Base-by-base conservation (phyloP, 2,888 invertebrate species). In the Apocheima hispidaria region DNA sequence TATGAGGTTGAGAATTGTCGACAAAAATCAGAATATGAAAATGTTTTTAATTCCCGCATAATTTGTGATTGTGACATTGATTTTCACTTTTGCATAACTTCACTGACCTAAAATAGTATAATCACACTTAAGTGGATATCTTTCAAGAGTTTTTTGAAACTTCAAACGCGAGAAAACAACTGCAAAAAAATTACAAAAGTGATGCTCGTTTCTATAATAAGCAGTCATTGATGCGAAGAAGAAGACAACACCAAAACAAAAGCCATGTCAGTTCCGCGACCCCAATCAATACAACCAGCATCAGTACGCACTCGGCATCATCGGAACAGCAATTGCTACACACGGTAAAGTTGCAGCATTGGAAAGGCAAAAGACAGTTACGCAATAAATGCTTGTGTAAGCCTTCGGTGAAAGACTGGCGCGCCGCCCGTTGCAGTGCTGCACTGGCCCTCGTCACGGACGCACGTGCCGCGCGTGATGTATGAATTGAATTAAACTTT, bases 331-430 rank as follows among this genome's bases (percentile, higher is more conserved):
- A 79, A 75, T 84, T 82, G 84, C 82, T 83, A 75, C 80, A 83
- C 81, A 72, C 74, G 18, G 14, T 16, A 1, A 30, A 65, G 74
- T 77, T 78, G 81, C 81, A 81, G 78, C 76, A 81, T 84, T 89
- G 84, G 89, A 89, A 90, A 90, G 88, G 88, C 87, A 83, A 84
- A 79, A 82, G 81, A 73, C 76, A 63, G 69, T 90, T 87, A 83
- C 82, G 86, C 84, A 90, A 88, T 69, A 59, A 65, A 69, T 78
- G 84, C 85, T 90, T 88, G 91, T 88, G 90, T 90, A 86, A 83
- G 76, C 71, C 73, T 69, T 71, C 74, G 79, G 90, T 88, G 90
- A 90, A 90, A 90, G 90, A 90, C 81, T 77, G 69, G 77, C 75
- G 74, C 75, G 58, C 59, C 78, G 78, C 78, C 70, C 67, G 74